phyloP scores from a whole-genome alignment of 1,140 invertebrate species.

The Harpegnathos saltator region DNA sequence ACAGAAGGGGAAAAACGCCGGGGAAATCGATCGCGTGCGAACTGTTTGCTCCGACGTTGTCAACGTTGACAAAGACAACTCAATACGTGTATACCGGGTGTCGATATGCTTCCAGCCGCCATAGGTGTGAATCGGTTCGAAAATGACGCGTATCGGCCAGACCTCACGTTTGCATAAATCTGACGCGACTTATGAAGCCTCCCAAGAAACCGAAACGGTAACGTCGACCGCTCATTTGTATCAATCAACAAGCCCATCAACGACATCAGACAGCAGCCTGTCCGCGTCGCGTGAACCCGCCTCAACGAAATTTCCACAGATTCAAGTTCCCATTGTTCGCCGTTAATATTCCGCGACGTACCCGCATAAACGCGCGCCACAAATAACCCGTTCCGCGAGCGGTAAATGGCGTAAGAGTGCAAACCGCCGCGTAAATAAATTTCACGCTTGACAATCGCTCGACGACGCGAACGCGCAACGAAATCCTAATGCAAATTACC shows the following conservation, averaged over 20 bases:
- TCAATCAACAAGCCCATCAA: too few species aligned
- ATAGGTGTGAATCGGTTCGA: background rate
- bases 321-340: too few species aligned
- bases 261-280: too few species aligned
- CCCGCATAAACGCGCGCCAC: too few species aligned
- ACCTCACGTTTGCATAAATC: background rate
- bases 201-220: too few species aligned
- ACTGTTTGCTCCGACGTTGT: slow-evolving; percentile 58
- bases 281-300: too few species aligned
- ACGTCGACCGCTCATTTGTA: too few species aligned
- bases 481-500: slow-evolving; percentile 14
- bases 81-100: background rate
- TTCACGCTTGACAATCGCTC: background rate
- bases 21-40: slow-evolving; percentile 41
- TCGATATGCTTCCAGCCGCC: background rate
- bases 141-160: background rate
- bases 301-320: too few species aligned
- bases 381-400: background rate
- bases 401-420: background rate
- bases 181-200: too few species aligned
- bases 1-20: background rate
- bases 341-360: too few species aligned
- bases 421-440: slow-evolving; percentile 5
- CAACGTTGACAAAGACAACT: slow-evolving; percentile 13
- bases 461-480: background rate